Conservation (phyloP, 2,888 invertebrate species). For the Steromphala cineraria region DNA sequence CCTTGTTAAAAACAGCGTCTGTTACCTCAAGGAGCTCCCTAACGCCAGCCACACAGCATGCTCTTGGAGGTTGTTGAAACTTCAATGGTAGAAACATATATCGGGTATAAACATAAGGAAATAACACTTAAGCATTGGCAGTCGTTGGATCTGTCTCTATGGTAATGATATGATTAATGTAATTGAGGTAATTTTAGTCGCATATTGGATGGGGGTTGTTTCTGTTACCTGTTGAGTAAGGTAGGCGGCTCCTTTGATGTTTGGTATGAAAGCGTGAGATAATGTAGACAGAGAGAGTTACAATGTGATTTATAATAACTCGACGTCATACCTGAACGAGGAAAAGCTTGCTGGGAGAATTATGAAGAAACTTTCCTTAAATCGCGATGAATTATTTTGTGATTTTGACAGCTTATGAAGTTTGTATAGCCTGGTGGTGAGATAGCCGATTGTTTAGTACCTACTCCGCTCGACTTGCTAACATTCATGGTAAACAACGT, state of each 20-base stretch:
- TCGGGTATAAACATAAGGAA: background rate
- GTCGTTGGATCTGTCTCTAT: background rate
- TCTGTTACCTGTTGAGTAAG: background rate
- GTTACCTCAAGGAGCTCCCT: no score
- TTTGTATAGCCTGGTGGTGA: background rate
- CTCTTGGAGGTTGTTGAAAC: background rate
- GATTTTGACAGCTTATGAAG: conserved; percentile 9
- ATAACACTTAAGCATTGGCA: background rate
- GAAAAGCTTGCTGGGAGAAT: background rate
- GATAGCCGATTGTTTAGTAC: background rate
- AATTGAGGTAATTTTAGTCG: background rate
- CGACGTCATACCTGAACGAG: background rate
- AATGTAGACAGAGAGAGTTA: background rate
- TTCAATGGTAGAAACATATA: background rate
- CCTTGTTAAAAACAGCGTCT: conserved; percentile 5
- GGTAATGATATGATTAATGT: background rate
- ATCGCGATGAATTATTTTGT: conserved; percentile 1
- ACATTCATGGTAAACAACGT: no score
- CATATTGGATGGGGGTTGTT: background rate
- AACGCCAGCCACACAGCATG: no score
- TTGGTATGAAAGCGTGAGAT: background rate
- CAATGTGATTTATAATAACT: background rate
- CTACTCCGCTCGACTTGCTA: no score
- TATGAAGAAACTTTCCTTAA: conserved; percentile 3
- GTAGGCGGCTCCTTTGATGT: background rate